Conservation (phyloP, 2,113 vertebrate genomes). For the Solea senegalensis region DNA sequence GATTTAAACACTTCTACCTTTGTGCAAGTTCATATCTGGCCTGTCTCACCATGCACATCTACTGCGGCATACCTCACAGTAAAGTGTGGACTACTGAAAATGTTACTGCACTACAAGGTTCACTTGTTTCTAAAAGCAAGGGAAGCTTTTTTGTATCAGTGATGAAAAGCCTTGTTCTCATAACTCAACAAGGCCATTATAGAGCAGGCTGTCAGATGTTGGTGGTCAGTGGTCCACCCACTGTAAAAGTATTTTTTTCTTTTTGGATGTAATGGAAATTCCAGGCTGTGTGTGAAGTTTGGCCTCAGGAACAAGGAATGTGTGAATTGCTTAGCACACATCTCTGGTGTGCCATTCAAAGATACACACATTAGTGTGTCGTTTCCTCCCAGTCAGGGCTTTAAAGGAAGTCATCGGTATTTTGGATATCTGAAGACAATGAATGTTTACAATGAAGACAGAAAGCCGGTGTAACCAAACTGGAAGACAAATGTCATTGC, state of each 20-base stretch:
- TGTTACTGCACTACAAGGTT: neutral
- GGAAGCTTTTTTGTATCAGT: neutral
- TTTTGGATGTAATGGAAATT: constrained; percentile 58
- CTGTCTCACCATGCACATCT: neutral
- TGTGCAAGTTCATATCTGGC: neutral
- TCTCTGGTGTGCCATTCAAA: constrained; percentile 14
- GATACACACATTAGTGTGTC: neutral
- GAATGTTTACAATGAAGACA: constrained; percentile 28
- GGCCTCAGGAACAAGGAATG: constrained; percentile 43
- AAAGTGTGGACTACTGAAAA: neutral
- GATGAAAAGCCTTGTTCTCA: neutral
- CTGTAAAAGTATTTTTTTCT: constrained; percentile 4
- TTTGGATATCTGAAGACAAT: constrained; percentile 11
- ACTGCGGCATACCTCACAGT: neutral
- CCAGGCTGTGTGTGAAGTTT: constrained; percentile 57
- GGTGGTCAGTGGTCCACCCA: constrained; percentile 45
- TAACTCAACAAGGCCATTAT: constrained; percentile 23
- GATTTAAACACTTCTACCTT: no score
- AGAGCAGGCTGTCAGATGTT: constrained; percentile 25
- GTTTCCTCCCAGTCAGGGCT: neutral
- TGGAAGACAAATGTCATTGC: constrained; percentile 46
- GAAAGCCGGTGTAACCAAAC: constrained; percentile 20
- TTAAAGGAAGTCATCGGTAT: constrained; percentile 24
- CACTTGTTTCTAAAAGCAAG: neutral
- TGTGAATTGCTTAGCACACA: constrained; percentile 25